These are phyloP conservation scores for Taeniopygia guttata DNA, from an alignment of 2,797 vertebrate species.

Conservation along the genomic window DNA sequence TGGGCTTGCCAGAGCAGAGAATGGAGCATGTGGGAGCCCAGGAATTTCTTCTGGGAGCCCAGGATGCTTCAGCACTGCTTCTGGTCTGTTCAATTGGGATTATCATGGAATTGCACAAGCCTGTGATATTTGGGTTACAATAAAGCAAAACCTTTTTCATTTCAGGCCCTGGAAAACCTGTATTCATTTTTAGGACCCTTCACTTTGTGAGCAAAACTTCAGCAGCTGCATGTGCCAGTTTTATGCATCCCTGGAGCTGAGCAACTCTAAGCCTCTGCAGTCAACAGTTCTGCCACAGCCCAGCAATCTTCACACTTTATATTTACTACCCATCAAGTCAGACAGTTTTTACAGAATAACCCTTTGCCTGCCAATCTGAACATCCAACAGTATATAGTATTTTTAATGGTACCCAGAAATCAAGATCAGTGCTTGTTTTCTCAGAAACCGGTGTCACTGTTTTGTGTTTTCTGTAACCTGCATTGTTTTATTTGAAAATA, in stretches of 20 bases:
- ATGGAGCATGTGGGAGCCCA: fast-evolving
- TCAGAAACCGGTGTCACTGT: neutral
- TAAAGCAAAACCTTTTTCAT: neutral
- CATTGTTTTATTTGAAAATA: neutral
- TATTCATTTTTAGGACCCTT: neutral
- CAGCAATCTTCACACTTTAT: neutral
- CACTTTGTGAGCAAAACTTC: neutral
- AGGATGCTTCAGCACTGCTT: neutral
- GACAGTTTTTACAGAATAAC: neutral
- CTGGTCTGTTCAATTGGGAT: neutral
- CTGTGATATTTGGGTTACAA: neutral
- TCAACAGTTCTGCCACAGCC: neutral
- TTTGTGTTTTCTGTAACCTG: constrained; percentile 21
- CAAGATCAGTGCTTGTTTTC: neutral
- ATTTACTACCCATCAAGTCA: neutral
- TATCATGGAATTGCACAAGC: neutral
- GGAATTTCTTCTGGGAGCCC: neutral
- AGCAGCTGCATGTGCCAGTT: neutral
- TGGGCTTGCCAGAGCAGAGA: neutral
- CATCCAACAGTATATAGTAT: neutral
- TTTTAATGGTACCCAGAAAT: neutral
- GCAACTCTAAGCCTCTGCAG: neutral
- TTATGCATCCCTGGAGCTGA: neutral
- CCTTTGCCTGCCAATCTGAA: neutral
- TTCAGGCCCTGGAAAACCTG: neutral